Percentiles rank a stretch among this genome's conserved stretches.
phyloP scores from a whole-genome alignment of 2,888 invertebrate species.

The Podabrus alpinus region DNA sequence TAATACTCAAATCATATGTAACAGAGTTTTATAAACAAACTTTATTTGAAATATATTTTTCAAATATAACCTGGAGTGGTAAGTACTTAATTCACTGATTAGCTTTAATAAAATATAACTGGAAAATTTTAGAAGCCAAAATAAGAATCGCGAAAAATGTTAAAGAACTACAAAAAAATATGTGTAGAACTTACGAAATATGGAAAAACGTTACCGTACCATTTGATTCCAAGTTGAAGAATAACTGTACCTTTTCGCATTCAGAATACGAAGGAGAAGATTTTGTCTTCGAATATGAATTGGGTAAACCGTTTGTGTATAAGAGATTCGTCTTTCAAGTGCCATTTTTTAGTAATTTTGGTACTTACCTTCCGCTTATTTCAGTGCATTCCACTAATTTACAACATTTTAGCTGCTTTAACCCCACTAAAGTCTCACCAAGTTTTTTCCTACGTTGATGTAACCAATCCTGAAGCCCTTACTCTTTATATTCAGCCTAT shows the following conservation, averaged over 20 bases:
- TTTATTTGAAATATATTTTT: conserved; percentile 9
- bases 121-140: conserved; percentile 1
- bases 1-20: conserved; percentile 3
- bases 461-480: conserved; percentile 42
- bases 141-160: conserved; percentile 12
- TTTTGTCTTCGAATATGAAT: conserved; percentile 21
- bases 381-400: not conserved
- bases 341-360: conserved; percentile 12
- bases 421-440: not conserved
- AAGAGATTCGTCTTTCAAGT: conserved; percentile 22
- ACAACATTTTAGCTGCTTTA: not conserved
- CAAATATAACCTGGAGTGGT: conserved; percentile 22
- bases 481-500: conserved; percentile 47
- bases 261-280: conserved; percentile 12
- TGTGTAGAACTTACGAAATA: conserved; percentile 17
- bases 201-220: conserved; percentile 25
- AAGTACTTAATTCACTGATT: not conserved
- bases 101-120: not conserved
- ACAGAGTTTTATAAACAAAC: not conserved
- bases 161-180: conserved; percentile 13
- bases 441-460: conserved; percentile 48
- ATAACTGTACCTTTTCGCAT: conserved; percentile 17
- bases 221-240: conserved; percentile 5
- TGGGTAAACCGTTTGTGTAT: not conserved
- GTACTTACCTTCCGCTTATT: too few species aligned